Percentiles rank a stretch among this genome's conserved stretches.
phyloP scores from a whole-genome alignment of 2,888 invertebrate species.

The Drosophila subsilvestris region DNA sequence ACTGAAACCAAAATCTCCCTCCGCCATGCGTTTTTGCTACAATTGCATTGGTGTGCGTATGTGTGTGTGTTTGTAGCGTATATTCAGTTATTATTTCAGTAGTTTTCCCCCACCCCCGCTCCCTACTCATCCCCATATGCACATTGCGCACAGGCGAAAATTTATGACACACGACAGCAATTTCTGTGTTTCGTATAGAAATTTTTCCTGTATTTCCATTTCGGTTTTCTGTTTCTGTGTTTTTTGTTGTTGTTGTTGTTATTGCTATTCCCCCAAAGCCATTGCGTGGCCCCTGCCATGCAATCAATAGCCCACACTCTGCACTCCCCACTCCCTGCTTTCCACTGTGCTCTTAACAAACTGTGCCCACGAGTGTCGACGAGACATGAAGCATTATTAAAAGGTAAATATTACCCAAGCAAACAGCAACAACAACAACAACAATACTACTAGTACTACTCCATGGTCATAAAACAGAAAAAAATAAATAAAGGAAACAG shows the following conservation, averaged over 20 bases:
- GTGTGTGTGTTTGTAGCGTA: not conserved
- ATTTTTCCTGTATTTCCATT: slow-evolving; percentile 17
- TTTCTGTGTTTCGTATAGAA: slow-evolving; percentile 53
- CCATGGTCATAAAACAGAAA: not conserved
- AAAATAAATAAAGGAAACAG: not conserved
- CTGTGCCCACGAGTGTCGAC: slow-evolving; percentile 51
- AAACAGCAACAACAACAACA: slow-evolving; percentile 57
- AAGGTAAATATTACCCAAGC: slow-evolving; percentile 74
- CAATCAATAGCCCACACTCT: slow-evolving; percentile 32
- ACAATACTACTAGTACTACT: not conserved
- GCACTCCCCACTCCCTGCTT: slow-evolving; percentile 5
- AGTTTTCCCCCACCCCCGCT: slow-evolving; percentile 16
- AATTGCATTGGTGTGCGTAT: not conserved
- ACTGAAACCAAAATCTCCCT: not conserved
- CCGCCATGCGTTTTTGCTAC: too few relatives aligned
- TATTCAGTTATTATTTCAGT: slow-evolving; percentile 26
- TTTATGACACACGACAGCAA: slow-evolving; percentile 70
- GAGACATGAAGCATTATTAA: slow-evolving; percentile 70
- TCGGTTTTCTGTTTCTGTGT: not conserved
- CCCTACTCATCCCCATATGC: slow-evolving; percentile 43
- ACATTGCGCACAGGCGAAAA: slow-evolving; percentile 47
- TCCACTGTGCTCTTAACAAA: slow-evolving; percentile 14
- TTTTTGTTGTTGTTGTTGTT: too few relatives aligned
- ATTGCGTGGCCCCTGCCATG: slow-evolving; percentile 9
- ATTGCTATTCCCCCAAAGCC: not conserved